A percentile compares a stretch with the other conserved stretches of the same genome.
phyloP scores from a whole-genome alignment of 1,140 invertebrate genomes.

The Stegodyphus mimosarum region DNA sequence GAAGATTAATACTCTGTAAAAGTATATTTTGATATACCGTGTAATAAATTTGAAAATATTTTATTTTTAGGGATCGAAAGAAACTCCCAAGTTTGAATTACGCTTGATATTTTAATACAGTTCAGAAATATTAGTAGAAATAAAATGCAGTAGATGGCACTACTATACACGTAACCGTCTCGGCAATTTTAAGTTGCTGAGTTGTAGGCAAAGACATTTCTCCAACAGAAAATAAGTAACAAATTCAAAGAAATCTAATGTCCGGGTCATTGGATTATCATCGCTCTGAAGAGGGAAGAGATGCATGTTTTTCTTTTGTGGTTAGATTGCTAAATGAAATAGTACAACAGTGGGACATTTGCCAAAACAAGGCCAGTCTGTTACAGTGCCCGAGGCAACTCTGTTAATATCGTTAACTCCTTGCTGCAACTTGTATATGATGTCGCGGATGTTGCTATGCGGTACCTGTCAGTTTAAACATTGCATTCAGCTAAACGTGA shows the following conservation, averaged over 20 bases:
- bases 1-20: too few relatives aligned
- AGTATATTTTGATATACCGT: too few relatives aligned
- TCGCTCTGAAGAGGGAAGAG: background rate
- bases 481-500: constrained; percentile 3
- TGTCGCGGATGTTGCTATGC: constrained; percentile 46
- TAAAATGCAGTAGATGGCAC: constrained; percentile 17
- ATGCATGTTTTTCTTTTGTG: constrained; percentile 7
- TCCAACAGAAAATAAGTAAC: background rate
- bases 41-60: too few relatives aligned
- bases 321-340: constrained; percentile 11
- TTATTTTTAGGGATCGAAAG: too few relatives aligned
- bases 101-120: too few relatives aligned
- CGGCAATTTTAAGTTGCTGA: constrained; percentile 11
- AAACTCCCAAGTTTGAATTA: too few relatives aligned
- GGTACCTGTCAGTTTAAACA: constrained; percentile 7
- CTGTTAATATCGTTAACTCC: constrained; percentile 23
- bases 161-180: background rate
- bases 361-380: constrained; percentile 32
- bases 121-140: background rate
- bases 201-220: constrained; percentile 11
- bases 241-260: constrained; percentile 2
- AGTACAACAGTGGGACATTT: constrained; percentile 45
- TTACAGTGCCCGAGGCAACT: constrained; percentile 27
- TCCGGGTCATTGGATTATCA: constrained; percentile 35
- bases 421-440: constrained; percentile 14